Evolutionary conservation across 2,888 invertebrate genomes (phyloP).

Genomic region (Erpobdella octoculata): DNA sequence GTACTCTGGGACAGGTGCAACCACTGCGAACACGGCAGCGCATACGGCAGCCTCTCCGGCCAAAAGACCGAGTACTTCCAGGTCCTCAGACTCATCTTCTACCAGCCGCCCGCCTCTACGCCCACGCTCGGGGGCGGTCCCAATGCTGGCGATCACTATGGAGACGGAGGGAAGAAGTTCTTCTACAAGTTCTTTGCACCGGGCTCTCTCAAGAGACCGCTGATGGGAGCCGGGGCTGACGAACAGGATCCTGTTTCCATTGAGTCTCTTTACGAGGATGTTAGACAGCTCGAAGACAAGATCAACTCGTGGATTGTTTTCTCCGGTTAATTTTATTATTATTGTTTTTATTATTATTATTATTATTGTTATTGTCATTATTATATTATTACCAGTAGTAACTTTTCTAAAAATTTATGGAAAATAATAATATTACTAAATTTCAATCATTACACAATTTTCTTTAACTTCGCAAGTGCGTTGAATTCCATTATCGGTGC

Average conservation of each 20-base stretch:
- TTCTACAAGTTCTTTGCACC: conserved; percentile 33
- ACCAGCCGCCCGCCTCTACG: neutral
- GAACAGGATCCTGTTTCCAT: conserved; percentile 26
- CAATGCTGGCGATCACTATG: neutral
- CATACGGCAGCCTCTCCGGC: conserved; percentile 30
- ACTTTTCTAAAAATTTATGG: too few relatives aligned
- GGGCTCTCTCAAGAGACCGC: conserved; percentile 15
- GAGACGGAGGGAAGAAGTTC: conserved; percentile 22
- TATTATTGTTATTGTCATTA: neutral
- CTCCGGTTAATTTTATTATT: conserved; percentile 24
- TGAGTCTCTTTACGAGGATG: conserved; percentile 32
- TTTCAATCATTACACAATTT: too few relatives aligned
- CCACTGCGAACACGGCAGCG: conserved; percentile 32
- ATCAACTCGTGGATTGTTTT: conserved; percentile 32
- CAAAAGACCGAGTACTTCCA: conserved; percentile 34
- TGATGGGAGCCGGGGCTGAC: neutral
- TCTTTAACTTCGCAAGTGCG: too few relatives aligned
- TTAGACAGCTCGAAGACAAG: conserved; percentile 29
- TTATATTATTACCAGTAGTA: too few relatives aligned
- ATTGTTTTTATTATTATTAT: neutral
- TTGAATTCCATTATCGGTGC: too few relatives aligned
- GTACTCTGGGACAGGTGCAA: conserved; percentile 28
- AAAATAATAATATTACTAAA: too few relatives aligned
- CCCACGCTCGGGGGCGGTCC: neutral
- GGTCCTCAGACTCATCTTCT: conserved; percentile 30